Evolutionary conservation across 1,140 invertebrate genomes (phyloP).

Genomic region (Globodera ellingtonae): DNA sequence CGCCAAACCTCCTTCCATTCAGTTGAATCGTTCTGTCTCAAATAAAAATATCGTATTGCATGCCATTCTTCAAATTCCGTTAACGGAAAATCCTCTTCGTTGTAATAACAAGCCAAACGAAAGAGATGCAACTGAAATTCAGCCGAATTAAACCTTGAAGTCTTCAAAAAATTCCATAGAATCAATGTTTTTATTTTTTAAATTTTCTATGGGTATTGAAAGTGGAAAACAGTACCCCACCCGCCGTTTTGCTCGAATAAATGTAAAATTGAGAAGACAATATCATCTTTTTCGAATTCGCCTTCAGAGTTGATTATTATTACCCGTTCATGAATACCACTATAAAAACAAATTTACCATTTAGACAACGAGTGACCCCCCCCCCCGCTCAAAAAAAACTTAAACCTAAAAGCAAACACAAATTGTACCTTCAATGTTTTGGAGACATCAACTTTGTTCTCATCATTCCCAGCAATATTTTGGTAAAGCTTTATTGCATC

Average conservation of each 20-base stretch:
- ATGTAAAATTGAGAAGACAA: too few relatives aligned
- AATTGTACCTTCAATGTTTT: not conserved
- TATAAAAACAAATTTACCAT: too few relatives aligned
- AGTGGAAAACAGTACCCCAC: too few relatives aligned
- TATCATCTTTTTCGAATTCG: too few relatives aligned
- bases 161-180: too few relatives aligned
- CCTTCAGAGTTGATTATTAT: too few relatives aligned
- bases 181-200: too few relatives aligned
- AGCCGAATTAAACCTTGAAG: too few relatives aligned
- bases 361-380: too few relatives aligned
- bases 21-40: not conserved
- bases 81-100: constrained; percentile 45
- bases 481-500: constrained; percentile 48
- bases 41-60: constrained; percentile 40
- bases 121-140: constrained; percentile 37
- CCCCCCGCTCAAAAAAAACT: not conserved
- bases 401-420: not conserved
- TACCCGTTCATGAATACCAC: too few relatives aligned
- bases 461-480: constrained; percentile 21
- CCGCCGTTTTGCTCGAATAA: too few relatives aligned
- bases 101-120: constrained; percentile 44
- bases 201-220: too few relatives aligned
- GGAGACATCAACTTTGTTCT: constrained; percentile 35
- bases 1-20: constrained; percentile 10
- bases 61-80: constrained; percentile 50